A percentile compares a stretch with the other conserved stretches of the same genome.
Evolutionary conservation across 2,797 vertebrate genomes (phyloP).

Genomic region (Molossus molossus): DNA sequence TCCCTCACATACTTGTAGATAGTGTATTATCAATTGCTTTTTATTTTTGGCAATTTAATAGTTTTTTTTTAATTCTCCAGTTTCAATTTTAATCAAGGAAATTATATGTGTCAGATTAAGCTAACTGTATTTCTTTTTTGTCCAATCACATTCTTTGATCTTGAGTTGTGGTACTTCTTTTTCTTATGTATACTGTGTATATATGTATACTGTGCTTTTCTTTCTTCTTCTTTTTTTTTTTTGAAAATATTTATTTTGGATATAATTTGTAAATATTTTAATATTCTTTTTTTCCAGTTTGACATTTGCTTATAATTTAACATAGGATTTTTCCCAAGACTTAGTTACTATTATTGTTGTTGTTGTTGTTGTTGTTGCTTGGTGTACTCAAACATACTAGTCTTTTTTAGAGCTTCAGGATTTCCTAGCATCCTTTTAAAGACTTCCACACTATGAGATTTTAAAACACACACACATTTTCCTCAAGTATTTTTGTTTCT

Average conservation of each 20-base stretch:
- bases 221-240: neutral
- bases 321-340: neutral
- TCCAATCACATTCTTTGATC: neutral
- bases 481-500: neutral
- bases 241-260: neutral
- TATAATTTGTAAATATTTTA: conserved; percentile 20
- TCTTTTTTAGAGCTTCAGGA: neutral
- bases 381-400: neutral
- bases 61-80: neutral
- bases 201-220: neutral
- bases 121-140: neutral
- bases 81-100: neutral
- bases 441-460: neutral
- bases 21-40: neutral
- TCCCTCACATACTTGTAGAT: neutral
- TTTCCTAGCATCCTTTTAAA: conserved; percentile 18
- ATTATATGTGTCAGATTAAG: neutral
- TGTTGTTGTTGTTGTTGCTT: neutral
- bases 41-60: neutral
- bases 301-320: neutral
- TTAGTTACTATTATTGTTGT: neutral
- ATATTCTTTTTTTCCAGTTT: neutral
- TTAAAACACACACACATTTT: neutral
- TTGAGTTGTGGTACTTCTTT: neutral
- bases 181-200: neutral